Evolutionary conservation across 2,113 vertebrate genomes (phyloP).

Genomic region (Microcebus ravelobensis): DNA sequence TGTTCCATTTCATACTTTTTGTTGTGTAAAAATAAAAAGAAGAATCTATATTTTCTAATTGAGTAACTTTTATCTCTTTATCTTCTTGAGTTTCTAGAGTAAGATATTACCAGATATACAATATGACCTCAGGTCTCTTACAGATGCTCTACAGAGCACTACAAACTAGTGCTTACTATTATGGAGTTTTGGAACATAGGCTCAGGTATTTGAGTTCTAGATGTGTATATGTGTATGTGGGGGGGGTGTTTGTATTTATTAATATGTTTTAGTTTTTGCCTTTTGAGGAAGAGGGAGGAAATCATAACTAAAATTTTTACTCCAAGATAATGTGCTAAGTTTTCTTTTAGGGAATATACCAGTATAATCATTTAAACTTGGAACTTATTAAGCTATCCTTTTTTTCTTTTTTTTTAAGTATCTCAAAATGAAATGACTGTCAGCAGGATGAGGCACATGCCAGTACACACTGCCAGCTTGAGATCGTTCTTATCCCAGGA

Average conservation of each 20-base stretch:
- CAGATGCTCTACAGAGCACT: background rate
- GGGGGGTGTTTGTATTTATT: background rate
- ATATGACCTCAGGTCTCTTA: background rate
- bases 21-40: background rate
- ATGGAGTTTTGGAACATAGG: background rate
- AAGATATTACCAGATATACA: background rate
- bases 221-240: too few species aligned
- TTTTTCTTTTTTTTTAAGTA: constrained; percentile 32
- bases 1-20: background rate
- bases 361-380: constrained; percentile 66
- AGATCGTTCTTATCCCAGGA: constrained; percentile 56
- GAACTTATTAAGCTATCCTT: constrained; percentile 16
- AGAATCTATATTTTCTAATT: background rate
- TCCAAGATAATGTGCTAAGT: background rate
- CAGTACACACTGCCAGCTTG: constrained; percentile 73
- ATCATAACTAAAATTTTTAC: background rate
- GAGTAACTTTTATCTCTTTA: background rate
- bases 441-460: constrained; percentile 80
- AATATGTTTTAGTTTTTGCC: background rate
- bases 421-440: constrained; percentile 82
- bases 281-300: background rate
- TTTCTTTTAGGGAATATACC: constrained; percentile 29
- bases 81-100: background rate
- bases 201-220: background rate
- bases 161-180: background rate